Evolutionary conservation across 2,888 invertebrate genomes (phyloP).

Genomic region (Andrena bucephala): DNA sequence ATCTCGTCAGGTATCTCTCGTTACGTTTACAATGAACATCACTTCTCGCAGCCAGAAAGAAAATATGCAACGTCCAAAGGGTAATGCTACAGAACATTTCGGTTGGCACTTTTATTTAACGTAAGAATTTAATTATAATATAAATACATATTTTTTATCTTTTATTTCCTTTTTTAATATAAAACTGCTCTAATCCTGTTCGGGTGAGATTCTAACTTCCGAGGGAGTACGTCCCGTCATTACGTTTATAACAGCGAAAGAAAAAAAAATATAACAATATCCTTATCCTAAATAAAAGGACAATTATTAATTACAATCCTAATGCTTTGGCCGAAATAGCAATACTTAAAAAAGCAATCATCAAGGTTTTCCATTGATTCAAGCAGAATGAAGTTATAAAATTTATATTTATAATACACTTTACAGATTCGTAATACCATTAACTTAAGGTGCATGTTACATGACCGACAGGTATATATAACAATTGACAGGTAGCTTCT

Average conservation of each 20-base stretch:
- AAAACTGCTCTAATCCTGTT: slow-evolving; percentile 66
- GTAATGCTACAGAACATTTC: slow-evolving; percentile 70
- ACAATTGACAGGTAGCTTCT: slow-evolving; percentile 84
- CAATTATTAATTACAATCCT: slow-evolving; percentile 73
- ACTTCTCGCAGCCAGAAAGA: slow-evolving; percentile 48
- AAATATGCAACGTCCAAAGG: slow-evolving; percentile 60
- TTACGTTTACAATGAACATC: slow-evolving; percentile 52
- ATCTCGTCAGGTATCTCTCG: slow-evolving; percentile 26
- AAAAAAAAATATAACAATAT: slow-evolving; percentile 67
- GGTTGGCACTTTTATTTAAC: slow-evolving; percentile 82
- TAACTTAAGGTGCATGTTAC: slow-evolving; percentile 84
- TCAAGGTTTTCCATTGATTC: slow-evolving; percentile 75
- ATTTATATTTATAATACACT: slow-evolving; percentile 85
- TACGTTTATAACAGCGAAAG: slow-evolving; percentile 65
- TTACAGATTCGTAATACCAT: slow-evolving; percentile 85
- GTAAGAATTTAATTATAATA: slow-evolving; percentile 72
- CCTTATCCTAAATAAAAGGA: slow-evolving; percentile 68
- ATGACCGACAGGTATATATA: slow-evolving; percentile 84
- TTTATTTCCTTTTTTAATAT: slow-evolving; percentile 56
- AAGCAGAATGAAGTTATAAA: slow-evolving; percentile 84
- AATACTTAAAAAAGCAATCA: slow-evolving; percentile 73
- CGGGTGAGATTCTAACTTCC: slow-evolving; percentile 71
- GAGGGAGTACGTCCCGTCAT: slow-evolving; percentile 48
- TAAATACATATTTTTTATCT: slow-evolving; percentile 67
- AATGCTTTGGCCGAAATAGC: slow-evolving; percentile 80